Conservation (phyloP, 1,140 invertebrate species). For the Drosophila willistoni region DNA sequence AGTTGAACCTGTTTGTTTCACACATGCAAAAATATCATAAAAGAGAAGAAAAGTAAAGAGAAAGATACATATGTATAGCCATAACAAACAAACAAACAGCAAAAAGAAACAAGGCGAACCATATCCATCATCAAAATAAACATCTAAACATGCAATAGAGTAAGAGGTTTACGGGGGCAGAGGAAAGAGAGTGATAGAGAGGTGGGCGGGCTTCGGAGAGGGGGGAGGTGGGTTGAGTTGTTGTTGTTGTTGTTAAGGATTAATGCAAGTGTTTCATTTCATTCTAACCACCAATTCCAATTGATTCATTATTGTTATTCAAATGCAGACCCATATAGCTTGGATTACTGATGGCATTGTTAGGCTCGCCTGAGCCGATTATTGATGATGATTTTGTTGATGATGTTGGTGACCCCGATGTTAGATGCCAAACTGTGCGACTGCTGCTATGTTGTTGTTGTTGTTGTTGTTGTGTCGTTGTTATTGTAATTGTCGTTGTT, state of each 20-base stretch:
- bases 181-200: not conserved
- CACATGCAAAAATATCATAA: conserved; percentile 19
- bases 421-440: conserved; percentile 82
- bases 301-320: conserved; percentile 78
- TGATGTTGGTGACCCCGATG: conserved; percentile 68
- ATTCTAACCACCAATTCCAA: conserved; percentile 74
- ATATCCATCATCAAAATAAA: conserved; percentile 27
- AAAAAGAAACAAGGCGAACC: conserved; percentile 14
- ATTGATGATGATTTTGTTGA: conserved; percentile 70
- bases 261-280: conserved; percentile 37
- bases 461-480: conserved; percentile 41
- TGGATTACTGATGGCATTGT: conserved; percentile 83
- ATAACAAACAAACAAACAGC: conserved; percentile 47
- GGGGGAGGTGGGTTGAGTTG: not conserved
- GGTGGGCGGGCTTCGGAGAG: no score
- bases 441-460: conserved; percentile 55
- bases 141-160: conserved; percentile 17
- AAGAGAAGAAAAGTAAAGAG: conserved; percentile 23
- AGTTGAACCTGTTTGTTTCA: conserved; percentile 50
- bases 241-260: conserved; percentile 18
- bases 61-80: conserved; percentile 26
- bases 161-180: not conserved
- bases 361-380: conserved; percentile 62
- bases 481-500: conserved; percentile 42
- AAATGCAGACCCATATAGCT: conserved; percentile 82